Evolutionary conservation across 2,113 vertebrate species (phyloP), one percentile per base, ranked within the genome.

Genomic region (Stigmatopora argus): DNA sequence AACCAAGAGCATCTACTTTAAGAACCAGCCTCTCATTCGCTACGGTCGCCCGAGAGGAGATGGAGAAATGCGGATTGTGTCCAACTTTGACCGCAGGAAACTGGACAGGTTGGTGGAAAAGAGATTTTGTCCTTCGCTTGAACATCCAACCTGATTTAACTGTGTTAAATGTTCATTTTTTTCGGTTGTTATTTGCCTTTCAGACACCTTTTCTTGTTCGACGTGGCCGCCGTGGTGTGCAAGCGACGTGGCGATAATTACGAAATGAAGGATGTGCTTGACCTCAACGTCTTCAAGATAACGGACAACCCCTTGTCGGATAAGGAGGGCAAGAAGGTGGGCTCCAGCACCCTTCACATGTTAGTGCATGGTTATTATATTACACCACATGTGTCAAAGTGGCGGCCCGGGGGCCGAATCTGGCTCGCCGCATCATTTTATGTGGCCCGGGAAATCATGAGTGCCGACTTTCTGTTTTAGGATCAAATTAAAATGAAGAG

Each of bases 221-320:
- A 98, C 68, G 77, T 93, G 72, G 95, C 94, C 19, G 92, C 93
- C 62, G 93, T 98, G 47, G 91, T 98, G 35, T 98, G 95, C 77
- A 98, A 98, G 84, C 86, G 95, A 56, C 88, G 94, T 79, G 95
- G 95, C 10, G 93, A 97, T 85, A 96, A 94, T 89, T 98, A 97
- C 21, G 95, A 98, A 86, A 94, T 98, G 95, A 98, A 96, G 86
- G 94, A 98, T 74, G 90, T 97, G 34, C 93, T 98, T 57, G 94
- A 98, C 86, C 94, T 98, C 56, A 93, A 94, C 78, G 88, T 87
- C 82, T 98, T 94, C 85, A 97, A 94, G 85, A 92, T 98, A 77
- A 94, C 93, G 17, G 93, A 96, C 82, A 97, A 96, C 72, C 94
- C 95, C 21, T 93, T 90, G 14, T 93, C 93, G 8, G 94, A 96